phyloP scores from a whole-genome alignment of 2,888 invertebrate species.

The Apomyelois bistriatella region DNA sequence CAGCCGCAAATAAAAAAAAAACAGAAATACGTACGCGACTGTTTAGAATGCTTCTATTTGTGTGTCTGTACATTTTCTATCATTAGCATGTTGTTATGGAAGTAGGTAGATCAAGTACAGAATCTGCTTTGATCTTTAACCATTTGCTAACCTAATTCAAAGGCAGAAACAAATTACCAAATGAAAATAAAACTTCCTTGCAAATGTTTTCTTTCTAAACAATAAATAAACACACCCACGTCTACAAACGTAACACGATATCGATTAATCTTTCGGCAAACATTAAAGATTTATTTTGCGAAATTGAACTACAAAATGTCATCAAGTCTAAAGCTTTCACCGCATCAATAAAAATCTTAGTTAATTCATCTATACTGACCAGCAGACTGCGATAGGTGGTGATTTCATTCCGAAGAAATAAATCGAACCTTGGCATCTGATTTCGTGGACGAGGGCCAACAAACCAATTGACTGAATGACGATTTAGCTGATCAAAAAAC shows the following conservation, averaged over 20 bases:
- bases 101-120: background rate
- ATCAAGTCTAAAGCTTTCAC: conserved; percentile 31
- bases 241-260: background rate
- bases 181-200: background rate
- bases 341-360: conserved; percentile 28
- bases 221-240: background rate
- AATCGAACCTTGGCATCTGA: conserved; percentile 54
- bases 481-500: conserved; percentile 61
- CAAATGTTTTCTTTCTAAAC: background rate
- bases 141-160: background rate
- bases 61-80: background rate
- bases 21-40: conserved; percentile 21
- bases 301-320: conserved; percentile 26
- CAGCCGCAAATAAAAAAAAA: conserved; percentile 38
- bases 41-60: conserved; percentile 3
- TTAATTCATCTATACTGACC: conserved; percentile 13
- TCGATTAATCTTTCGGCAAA: conserved; percentile 7
- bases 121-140: background rate
- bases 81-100: background rate
- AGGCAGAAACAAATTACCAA: background rate
- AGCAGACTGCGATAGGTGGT: conserved; percentile 26
- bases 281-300: conserved; percentile 17
- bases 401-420: conserved; percentile 54
- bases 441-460: conserved; percentile 72
- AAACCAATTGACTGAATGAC: conserved; percentile 74